Evolutionary conservation across 2,888 invertebrate genomes (phyloP).

Genomic region (Trachelus troglodyta): DNA sequence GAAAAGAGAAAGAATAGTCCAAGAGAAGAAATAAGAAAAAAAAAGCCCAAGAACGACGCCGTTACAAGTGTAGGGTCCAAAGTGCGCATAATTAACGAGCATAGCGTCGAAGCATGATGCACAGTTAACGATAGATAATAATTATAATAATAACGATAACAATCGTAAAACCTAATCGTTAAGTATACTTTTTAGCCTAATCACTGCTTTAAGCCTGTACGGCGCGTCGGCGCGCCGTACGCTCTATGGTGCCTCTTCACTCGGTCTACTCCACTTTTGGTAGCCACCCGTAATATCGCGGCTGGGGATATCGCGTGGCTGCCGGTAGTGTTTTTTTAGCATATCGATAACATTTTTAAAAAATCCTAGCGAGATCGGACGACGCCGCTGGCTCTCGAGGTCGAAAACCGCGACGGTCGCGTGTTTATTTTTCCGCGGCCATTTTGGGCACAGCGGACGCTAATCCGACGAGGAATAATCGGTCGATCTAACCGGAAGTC

Average conservation of each 20-base stretch:
- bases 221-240: slow-evolving; percentile 19
- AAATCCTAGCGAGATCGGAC: background rate
- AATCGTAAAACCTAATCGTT: background rate
- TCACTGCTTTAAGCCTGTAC: background rate
- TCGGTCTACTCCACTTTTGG: slow-evolving; percentile 36
- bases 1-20: background rate
- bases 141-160: background rate
- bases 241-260: slow-evolving; percentile 55
- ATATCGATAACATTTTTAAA: background rate
- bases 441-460: background rate
- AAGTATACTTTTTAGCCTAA: background rate
- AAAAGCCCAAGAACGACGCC: background rate
- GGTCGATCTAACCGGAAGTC: background rate
- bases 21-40: background rate
- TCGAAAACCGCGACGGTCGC: too few species aligned
- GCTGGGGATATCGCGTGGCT: background rate
- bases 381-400: too few species aligned
- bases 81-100: slow-evolving; percentile 14
- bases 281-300: background rate
- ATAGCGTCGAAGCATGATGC: background rate
- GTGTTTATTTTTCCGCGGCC: background rate
- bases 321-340: background rate
- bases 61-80: slow-evolving; percentile 41
- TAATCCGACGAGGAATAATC: background rate
- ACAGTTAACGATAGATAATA: background rate